phyloP scores from a whole-genome alignment of 2,888 invertebrate species.

The Encarsia formosa region DNA sequence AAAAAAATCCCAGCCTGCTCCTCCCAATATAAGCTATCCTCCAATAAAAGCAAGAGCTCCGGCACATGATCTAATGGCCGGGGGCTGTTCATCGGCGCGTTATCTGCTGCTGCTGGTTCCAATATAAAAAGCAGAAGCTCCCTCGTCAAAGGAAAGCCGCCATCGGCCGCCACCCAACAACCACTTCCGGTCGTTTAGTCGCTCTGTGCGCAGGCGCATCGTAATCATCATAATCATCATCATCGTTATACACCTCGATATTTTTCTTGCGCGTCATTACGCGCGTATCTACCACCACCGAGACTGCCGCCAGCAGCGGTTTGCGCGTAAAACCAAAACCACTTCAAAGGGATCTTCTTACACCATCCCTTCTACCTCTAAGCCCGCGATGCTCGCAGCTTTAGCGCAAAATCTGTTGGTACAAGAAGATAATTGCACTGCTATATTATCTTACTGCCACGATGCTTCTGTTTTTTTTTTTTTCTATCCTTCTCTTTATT shows the following conservation, averaged over 20 bases:
- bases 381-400: too few relatives aligned
- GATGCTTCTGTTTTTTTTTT: neutral
- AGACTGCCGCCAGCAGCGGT: constrained; percentile 23
- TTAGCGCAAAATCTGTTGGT: constrained; percentile 4
- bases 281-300: neutral
- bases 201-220: neutral
- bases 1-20: too few relatives aligned
- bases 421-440: constrained; percentile 20
- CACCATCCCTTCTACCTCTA: too few relatives aligned
- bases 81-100: constrained; percentile 10
- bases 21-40: too few relatives aligned
- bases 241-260: constrained; percentile 13
- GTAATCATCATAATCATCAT: neutral
- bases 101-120: constrained; percentile 5
- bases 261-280: constrained; percentile 20
- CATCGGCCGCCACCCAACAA: constrained; percentile 30
- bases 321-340: constrained; percentile 29
- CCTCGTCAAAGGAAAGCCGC: constrained; percentile 34
- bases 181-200: constrained; percentile 37
- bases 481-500: neutral
- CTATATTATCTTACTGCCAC: neutral
- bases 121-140: constrained; percentile 12
- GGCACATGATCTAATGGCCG: too few relatives aligned
- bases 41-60: too few relatives aligned
- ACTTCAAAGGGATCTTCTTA: constrained; percentile 34